Percentiles rank a stretch among this genome's conserved stretches.
Evolutionary conservation across 2,888 invertebrate genomes (phyloP).

Genomic region (Plebejus argus): DNA sequence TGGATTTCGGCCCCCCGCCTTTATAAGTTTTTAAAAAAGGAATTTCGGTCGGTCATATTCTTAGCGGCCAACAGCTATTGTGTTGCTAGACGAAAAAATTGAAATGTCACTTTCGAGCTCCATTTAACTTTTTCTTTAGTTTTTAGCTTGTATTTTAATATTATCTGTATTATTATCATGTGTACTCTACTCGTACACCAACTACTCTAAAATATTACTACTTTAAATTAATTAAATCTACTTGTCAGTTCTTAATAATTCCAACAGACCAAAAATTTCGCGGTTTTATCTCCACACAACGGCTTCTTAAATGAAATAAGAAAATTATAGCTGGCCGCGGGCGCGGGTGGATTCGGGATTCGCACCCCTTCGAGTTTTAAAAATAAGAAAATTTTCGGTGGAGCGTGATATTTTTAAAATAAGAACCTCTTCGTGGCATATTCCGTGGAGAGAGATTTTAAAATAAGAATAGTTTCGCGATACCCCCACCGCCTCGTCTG

Average conservation of each 20-base stretch:
- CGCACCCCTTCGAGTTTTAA: slow-evolving; percentile 72
- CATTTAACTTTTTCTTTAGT: background rate
- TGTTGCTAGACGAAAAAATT: slow-evolving; percentile 36
- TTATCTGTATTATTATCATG: background rate
- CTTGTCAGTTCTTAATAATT: background rate
- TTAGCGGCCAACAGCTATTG: slow-evolving; percentile 43
- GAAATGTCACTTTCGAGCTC: background rate
- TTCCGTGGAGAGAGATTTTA: slow-evolving; percentile 80
- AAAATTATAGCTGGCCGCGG: slow-evolving; percentile 77
- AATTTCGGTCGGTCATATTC: slow-evolving; percentile 59
- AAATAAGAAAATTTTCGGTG: slow-evolving; percentile 78
- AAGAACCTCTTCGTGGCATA: slow-evolving; percentile 79
- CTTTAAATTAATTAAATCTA: background rate
- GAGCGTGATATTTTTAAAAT: slow-evolving; percentile 81
- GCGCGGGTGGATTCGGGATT: slow-evolving; percentile 71
- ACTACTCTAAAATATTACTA: background rate
- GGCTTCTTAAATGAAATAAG: slow-evolving; percentile 62
- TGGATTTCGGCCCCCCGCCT: slow-evolving; percentile 72
- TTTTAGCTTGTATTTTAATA: background rate
- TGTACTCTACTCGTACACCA: background rate
- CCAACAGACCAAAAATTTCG: background rate
- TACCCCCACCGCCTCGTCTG: slow-evolving; percentile 69
- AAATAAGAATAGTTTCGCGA: slow-evolving; percentile 81
- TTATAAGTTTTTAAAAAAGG: slow-evolving; percentile 73
- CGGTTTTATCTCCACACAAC: slow-evolving; percentile 40